phyloP scores from a whole-genome alignment of 2,888 invertebrate genomes.

The Ferdinandea cuprea region DNA sequence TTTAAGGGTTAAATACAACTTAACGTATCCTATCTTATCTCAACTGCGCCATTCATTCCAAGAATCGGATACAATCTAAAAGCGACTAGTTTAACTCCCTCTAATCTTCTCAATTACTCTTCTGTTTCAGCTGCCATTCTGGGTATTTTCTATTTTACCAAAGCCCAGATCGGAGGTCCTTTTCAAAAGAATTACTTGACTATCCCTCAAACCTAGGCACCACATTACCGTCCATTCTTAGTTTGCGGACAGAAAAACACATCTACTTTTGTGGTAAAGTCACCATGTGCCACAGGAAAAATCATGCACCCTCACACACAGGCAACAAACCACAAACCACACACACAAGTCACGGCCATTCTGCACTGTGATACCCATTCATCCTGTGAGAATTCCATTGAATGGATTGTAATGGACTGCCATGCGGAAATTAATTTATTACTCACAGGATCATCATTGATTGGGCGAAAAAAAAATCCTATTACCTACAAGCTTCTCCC shows the following conservation, averaged over 20 bases:
- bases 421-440: slow-evolving; percentile 50
- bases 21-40: too few relatives aligned
- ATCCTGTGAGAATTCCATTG: slow-evolving; percentile 30
- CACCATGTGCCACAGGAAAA: slow-evolving; percentile 19
- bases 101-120: not conserved
- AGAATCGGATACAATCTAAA: not conserved
- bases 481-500: too few relatives aligned
- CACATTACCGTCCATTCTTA: not conserved
- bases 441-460: slow-evolving; percentile 31
- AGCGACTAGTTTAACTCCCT: not conserved
- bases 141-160: not conserved
- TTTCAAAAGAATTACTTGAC: not conserved
- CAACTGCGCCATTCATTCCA: too few relatives aligned
- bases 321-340: too few relatives aligned
- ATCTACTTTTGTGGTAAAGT: slow-evolving; percentile 6
- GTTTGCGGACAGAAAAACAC: not conserved
- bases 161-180: not conserved
- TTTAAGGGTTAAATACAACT: too few relatives aligned
- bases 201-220: not conserved
- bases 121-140: not conserved
- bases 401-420: slow-evolving; percentile 42
- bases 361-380: slow-evolving; percentile 3
- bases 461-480: slow-evolving; percentile 25
- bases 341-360: slow-evolving; percentile 34
- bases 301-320: not conserved